Base-by-base conservation (phyloP, 2,888 invertebrate genomes). In the Fragum whitleyi region DNA sequence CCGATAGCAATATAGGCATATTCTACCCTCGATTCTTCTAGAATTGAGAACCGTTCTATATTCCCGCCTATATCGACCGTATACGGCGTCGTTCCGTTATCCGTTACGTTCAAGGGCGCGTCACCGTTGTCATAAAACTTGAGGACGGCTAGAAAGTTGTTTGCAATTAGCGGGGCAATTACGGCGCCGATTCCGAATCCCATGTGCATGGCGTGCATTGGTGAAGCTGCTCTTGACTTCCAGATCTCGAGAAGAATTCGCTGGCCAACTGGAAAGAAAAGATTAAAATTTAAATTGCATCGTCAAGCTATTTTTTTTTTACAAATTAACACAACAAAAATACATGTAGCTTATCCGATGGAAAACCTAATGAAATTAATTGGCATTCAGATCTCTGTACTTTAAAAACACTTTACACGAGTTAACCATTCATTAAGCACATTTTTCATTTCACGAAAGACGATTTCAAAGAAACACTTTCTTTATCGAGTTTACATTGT, bases 141-240 rank as follows among this genome's bases (percentile, higher is more conserved):
- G 26, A 84, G 47, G 16, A 76, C 78, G 14, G 85, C 81, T 16
- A 90, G 80, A 72, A 89, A 90, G 0, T 88, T 88, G 65, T 79
- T 80, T 2, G 85, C 87, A 16, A 90, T 75, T 7, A 86, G 72
- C 0, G 89, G 89, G 1, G 78, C 81, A n/a, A 86, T 57, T 0
- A 89, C 32, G n/a, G 89, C 88, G 5, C 90, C 90, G 11, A 90
- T 61, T 2, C 90, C 90, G 61, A 86, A 90, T 14, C 90, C 90
- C 70, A 88, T 88, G 67, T 90, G 90, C 26, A 89, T 68, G 14
- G 85, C 78, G 68, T 90, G 87, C 78, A 89, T 83, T 6, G 90
- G 90, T 11, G 86, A 69, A 5, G 90, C 81, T 1, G 88, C 79
- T 16, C 86, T 62, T 9, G 86, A 81, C 39, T 74, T 76, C 90